phyloP scores from a whole-genome alignment of 2,888 invertebrate genomes.

The Drosophila picticornis region DNA sequence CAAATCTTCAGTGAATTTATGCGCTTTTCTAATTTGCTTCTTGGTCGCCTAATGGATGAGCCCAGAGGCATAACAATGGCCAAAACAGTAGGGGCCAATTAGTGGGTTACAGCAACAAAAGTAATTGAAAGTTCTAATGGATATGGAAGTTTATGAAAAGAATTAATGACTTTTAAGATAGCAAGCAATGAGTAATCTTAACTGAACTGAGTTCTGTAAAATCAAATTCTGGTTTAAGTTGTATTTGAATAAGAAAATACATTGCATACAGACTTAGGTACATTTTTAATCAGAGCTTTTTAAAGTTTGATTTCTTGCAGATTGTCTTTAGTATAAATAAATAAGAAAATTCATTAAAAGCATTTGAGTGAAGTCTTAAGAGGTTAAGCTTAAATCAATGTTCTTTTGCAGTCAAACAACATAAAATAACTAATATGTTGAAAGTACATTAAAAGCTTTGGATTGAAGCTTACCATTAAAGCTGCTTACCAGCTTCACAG shows the following conservation, averaged over 20 bases:
- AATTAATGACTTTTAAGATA: constrained; percentile 23
- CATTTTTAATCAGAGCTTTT: background rate
- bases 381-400: background rate
- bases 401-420: background rate
- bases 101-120: constrained; percentile 31
- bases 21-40: constrained; percentile 57
- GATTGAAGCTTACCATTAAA: background rate
- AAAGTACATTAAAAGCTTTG: background rate
- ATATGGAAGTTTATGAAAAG: constrained; percentile 14
- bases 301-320: background rate
- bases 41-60: constrained; percentile 62
- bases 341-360: background rate
- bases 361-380: background rate
- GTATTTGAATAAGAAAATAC: background rate
- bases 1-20: constrained; percentile 51
- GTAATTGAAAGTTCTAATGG: constrained; percentile 41
- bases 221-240: background rate
- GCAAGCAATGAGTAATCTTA: too few relatives aligned
- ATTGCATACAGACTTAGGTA: background rate
- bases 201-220: background rate
- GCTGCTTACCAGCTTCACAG: background rate
- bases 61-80: constrained; percentile 29
- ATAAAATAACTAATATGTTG: background rate
- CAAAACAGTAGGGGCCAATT: constrained; percentile 39
- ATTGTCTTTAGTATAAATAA: background rate